These are phyloP conservation scores for Trissoscelio sp. DNA, from an alignment of 2,888 invertebrate genomes.

Conservation along the genomic window DNA sequence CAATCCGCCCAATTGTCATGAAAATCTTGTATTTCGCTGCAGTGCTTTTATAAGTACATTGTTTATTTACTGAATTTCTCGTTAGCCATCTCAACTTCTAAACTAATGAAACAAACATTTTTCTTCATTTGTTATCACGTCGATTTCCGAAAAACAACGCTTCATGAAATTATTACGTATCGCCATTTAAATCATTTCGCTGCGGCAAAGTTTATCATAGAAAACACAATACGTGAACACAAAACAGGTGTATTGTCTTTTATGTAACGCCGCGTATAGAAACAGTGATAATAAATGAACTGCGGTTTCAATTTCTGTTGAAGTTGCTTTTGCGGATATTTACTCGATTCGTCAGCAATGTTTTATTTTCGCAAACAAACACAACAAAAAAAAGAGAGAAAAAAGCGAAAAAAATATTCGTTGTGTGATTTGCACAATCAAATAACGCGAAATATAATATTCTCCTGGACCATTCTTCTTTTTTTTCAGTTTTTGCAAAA, in stretches of 20 bases:
- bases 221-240: background rate
- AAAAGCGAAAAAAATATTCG: background rate
- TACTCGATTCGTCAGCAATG: slow-evolving; percentile 37
- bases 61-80: slow-evolving; percentile 73
- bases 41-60: slow-evolving; percentile 23
- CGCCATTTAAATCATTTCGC: background rate
- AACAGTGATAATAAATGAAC: slow-evolving; percentile 33
- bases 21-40: slow-evolving; percentile 26
- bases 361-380: slow-evolving; percentile 17
- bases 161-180: slow-evolving; percentile 8
- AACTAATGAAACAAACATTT: slow-evolving; percentile 4
- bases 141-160: background rate
- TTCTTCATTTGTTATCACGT: background rate
- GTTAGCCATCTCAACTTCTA: background rate
- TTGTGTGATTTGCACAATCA: background rate
- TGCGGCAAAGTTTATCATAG: slow-evolving; percentile 7
- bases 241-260: slow-evolving; percentile 27
- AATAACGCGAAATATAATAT: background rate
- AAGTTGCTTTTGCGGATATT: slow-evolving; percentile 37
- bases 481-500: too few relatives aligned
- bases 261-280: slow-evolving; percentile 27
- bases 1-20: slow-evolving; percentile 68
- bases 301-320: slow-evolving; percentile 44
- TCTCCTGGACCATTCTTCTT: too few relatives aligned
- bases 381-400: too few relatives aligned